Conservation (phyloP, 2,797 vertebrate genomes). For the Tangara arthus region DNA sequence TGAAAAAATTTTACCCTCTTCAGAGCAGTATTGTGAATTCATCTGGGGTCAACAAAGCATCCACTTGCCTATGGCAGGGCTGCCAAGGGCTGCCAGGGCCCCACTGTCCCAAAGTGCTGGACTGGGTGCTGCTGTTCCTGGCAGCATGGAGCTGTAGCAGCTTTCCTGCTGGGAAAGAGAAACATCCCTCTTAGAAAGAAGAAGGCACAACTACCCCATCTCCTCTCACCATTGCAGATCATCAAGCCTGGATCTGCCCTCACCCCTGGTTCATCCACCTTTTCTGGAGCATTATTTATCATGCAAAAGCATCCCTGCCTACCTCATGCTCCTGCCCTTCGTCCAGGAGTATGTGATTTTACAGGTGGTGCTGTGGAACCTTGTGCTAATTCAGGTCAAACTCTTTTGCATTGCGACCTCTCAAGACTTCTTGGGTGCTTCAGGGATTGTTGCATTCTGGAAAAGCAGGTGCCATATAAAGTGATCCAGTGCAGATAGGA, state of each 20-base stretch:
- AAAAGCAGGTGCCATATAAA: background rate
- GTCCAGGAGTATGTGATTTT: background rate
- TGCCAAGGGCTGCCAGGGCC: background rate
- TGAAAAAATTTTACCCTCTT: conserved; percentile 18
- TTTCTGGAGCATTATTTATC: background rate
- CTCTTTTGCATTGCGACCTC: background rate
- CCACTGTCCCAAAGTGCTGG: background rate
- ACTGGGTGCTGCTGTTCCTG: background rate
- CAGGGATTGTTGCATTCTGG: background rate
- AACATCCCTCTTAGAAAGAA: background rate
- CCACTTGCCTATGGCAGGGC: background rate
- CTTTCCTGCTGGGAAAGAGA: background rate
- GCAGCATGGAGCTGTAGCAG: background rate
- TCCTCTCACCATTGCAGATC: background rate
- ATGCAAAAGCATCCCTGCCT: background rate
- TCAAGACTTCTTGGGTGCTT: background rate
- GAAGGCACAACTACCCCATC: background rate
- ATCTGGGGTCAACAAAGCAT: background rate
- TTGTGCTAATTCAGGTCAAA: background rate
- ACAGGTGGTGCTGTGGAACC: background rate
- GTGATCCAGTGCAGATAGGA: background rate
- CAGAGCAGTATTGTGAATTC: conserved; percentile 31
- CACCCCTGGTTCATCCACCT: background rate
- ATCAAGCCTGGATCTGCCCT: background rate
- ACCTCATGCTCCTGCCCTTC: background rate